Conservation (phyloP, 2,797 vertebrate species). For the Falco naumanni region DNA sequence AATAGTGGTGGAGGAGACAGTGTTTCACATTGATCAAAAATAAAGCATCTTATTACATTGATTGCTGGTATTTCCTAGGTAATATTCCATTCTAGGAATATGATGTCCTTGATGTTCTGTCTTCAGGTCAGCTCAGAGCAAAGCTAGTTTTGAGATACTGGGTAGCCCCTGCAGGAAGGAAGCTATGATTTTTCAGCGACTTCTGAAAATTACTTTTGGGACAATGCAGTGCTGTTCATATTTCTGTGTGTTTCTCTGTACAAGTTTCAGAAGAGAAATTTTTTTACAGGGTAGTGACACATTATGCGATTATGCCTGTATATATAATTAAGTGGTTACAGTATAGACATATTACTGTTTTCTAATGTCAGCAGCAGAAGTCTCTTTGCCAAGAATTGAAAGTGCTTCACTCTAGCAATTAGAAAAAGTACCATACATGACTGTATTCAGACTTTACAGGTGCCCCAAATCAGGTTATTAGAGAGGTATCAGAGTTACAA, state of each 20-base stretch:
- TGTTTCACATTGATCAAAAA: background rate
- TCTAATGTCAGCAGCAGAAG: constrained; percentile 69
- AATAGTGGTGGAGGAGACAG: background rate
- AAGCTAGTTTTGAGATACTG: background rate
- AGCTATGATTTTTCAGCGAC: background rate
- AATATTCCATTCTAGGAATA: background rate
- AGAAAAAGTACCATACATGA: constrained; percentile 38
- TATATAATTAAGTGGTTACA: constrained; percentile 75
- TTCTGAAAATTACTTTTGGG: background rate
- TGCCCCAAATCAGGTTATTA: background rate
- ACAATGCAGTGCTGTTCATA: constrained; percentile 51
- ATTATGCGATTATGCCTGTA: constrained; percentile 62
- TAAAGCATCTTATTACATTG: background rate
- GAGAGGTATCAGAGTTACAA: constrained; percentile 5
- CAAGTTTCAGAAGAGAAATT: constrained; percentile 50
- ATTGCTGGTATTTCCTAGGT: background rate
- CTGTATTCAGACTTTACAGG: constrained; percentile 19
- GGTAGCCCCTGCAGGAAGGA: background rate
- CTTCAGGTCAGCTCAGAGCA: background rate
- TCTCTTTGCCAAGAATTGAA: constrained; percentile 65
- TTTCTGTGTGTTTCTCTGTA: constrained; percentile 50
- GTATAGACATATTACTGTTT: constrained; percentile 63
- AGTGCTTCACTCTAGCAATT: constrained; percentile 68
- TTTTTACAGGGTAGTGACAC: constrained; percentile 53
- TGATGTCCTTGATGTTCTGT: background rate